These are phyloP conservation scores for Oreohelix idahoensis DNA, from an alignment of 1,140 invertebrate species.

Conservation along the genomic window DNA sequence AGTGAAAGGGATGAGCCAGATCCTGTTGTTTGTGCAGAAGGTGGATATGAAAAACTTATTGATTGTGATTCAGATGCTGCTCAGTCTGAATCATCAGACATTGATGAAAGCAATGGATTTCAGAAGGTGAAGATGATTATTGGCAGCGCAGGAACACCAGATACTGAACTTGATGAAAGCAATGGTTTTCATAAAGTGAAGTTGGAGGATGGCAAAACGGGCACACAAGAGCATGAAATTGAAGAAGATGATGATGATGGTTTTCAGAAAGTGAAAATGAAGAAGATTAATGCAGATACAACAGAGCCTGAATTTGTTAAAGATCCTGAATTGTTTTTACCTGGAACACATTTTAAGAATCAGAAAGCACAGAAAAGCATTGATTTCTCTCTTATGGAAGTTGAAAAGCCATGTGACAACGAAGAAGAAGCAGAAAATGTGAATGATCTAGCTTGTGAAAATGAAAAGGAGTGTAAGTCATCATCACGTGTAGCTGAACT, in stretches of 20 bases:
- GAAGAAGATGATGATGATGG: not conserved
- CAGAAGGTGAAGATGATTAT: not conserved
- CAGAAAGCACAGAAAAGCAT: not conserved
- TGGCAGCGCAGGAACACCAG: not conserved
- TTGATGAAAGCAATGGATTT: slow-evolving; percentile 5
- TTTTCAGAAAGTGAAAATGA: not conserved
- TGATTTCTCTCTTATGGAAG: not conserved
- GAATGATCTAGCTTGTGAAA: not conserved
- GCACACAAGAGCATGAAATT: not conserved
- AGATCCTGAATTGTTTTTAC: not conserved
- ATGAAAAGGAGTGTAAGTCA: not conserved
- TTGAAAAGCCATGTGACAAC: not conserved
- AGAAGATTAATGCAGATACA: not conserved
- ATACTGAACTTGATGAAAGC: not conserved
- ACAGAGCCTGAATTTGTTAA: not conserved
- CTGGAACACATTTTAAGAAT: not conserved
- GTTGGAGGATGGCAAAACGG: not conserved
- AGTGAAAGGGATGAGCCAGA: not conserved
- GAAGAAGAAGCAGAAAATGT: not conserved
- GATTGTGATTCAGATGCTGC: not conserved
- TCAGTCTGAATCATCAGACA: not conserved
- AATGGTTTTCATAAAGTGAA: slow-evolving; percentile 13
- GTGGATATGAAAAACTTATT: not conserved
- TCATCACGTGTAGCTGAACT: not conserved
- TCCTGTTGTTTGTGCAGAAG: not conserved